Base-by-base conservation (phyloP, 2,113 vertebrate species). In the Grantiella picta region DNA sequence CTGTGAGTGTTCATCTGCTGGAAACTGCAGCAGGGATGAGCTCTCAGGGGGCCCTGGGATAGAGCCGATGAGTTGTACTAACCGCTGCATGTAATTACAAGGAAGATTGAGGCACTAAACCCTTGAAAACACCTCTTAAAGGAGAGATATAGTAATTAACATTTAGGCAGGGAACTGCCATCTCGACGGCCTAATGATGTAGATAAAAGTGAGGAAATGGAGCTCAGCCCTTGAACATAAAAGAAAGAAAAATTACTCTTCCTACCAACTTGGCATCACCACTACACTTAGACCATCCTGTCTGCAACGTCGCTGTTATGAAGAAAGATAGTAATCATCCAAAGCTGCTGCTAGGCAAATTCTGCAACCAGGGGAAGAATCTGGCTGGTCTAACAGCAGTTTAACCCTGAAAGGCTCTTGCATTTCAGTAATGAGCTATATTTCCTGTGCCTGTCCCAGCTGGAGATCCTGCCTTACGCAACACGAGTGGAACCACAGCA, bases 121-220 rank as follows among this genome's bases (percentile, higher is more conserved):
- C 56, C 82, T 73, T 82, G 61, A 94, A 96, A 97, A 94, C 35
- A 42, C 28, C 50, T 80, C 75, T 83, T 89, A 76, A 92, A 95
- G 89, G 49, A 73, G 59, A 91, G 50, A 64, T 76, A 44, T 1
- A 93, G 56, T 90, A 84, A 96, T 96, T 96, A 96, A 92, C 47
- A 47, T 77, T 82, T 77, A 88, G 90, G n/a, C 29, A 68, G 44
- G 61, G 59, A 85, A 52, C 50, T 82, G 56, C 82, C 61, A 91
- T 89, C 84, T 89, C 3, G 0, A 50, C 69, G 73, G 47, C 25
- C 42, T 94, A 79, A 91, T 71, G 94, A 75, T 90, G 80, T 61
- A 87, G 82, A 83, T 77, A 87, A 92, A 95, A 93, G 63, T 78
- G 52, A 66, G 59, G 68, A 93, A 94, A 94, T 73, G 33, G 35